Evolutionary conservation across 2,113 vertebrate genomes (phyloP).

Genomic region (Zapornia atra): DNA sequence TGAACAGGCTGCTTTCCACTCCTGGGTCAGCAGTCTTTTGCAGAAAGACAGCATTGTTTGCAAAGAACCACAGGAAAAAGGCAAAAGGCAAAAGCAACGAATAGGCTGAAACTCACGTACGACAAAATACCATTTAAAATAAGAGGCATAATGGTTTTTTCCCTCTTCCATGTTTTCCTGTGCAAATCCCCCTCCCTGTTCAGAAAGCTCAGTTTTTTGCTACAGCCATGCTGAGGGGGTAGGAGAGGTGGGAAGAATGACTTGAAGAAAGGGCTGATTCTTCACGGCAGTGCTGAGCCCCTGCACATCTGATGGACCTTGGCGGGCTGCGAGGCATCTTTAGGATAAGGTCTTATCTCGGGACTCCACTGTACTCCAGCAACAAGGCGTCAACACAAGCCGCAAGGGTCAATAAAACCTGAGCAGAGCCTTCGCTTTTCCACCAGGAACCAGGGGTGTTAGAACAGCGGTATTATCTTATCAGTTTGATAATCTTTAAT

Average conservation of each 20-base stretch:
- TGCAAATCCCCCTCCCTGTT: conserved; percentile 17
- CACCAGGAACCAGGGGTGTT: conserved; percentile 25
- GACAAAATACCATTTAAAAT: conserved; percentile 35
- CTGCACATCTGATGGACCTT: not conserved
- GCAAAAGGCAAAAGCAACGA: conserved; percentile 64
- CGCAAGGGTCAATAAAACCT: conserved; percentile 69
- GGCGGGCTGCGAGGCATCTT: not conserved
- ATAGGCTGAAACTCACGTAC: not conserved
- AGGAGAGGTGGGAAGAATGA: not conserved
- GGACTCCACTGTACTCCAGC: not conserved
- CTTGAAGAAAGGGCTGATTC: not conserved
- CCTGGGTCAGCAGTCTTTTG: conserved; percentile 63
- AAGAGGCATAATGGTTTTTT: not conserved
- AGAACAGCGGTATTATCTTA: conserved; percentile 74
- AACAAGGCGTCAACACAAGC: conserved; percentile 10
- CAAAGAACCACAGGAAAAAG: conserved; percentile 60
- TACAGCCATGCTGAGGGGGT: not conserved
- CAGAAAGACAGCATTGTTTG: conserved; percentile 64
- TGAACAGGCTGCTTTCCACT: conserved; percentile 73
- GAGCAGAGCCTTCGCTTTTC: not conserved
- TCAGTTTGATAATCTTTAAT: conserved; percentile 70
- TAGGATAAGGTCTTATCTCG: not conserved
- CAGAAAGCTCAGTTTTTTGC: conserved; percentile 32
- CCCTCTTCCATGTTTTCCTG: conserved; percentile 1
- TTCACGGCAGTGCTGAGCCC: not conserved